Evolutionary conservation across 2,797 vertebrate genomes (phyloP).

Genomic region (Pangasius mekongensis): DNA sequence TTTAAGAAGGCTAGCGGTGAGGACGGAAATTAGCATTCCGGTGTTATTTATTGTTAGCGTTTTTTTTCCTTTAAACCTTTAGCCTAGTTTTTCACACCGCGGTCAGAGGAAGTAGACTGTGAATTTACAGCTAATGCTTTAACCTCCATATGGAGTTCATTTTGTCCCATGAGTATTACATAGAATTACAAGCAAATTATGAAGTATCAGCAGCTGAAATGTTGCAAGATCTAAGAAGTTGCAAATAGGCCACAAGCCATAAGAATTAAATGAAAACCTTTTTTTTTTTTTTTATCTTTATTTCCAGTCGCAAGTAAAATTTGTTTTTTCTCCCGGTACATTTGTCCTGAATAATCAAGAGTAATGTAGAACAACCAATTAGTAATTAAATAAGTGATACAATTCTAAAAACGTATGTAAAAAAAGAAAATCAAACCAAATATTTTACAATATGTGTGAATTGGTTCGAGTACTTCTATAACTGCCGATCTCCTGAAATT

Average conservation of each 20-base stretch:
- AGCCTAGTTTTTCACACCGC: neutral
- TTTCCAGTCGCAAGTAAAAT: neutral
- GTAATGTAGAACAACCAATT: neutral
- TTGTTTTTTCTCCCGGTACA: neutral
- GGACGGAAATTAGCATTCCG: constrained; percentile 4
- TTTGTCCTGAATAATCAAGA: neutral
- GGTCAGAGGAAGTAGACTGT: neutral
- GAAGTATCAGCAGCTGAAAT: neutral
- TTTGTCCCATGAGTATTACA: neutral
- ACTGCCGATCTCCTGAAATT: neutral
- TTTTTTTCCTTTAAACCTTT: neutral
- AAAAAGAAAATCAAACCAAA: too few species aligned
- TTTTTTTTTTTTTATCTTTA: neutral
- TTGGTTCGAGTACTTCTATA: neutral
- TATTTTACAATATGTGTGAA: neutral
- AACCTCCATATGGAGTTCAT: neutral
- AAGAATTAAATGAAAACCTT: neutral
- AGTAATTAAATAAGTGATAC: neutral
- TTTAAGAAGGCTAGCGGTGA: neutral
- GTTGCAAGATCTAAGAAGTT: neutral
- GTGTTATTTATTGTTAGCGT: neutral
- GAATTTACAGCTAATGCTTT: constrained; percentile 5
- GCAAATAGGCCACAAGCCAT: neutral
- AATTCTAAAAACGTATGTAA: neutral
- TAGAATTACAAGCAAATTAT: neutral